These are phyloP conservation scores for Rhyacophila evoluta DNA, from an alignment of 2,888 invertebrate genomes.

Conservation along the genomic window DNA sequence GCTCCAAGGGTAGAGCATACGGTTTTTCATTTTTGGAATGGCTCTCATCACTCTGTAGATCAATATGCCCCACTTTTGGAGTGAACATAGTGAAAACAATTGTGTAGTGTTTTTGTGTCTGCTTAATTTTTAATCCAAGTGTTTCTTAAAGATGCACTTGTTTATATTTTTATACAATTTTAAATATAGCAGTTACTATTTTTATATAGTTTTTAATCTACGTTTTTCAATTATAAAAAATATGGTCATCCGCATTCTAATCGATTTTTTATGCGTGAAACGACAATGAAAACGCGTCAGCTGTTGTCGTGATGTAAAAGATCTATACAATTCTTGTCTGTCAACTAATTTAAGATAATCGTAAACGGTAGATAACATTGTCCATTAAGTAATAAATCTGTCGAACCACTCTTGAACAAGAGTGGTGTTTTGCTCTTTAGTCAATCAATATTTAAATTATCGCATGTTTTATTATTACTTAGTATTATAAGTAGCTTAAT, in stretches of 20 bases:
- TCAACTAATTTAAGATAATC: not conserved
- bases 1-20: no score
- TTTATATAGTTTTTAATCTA: not conserved
- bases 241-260: not conserved
- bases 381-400: not conserved
- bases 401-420: not conserved
- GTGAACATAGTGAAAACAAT: no score
- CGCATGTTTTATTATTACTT: not conserved
- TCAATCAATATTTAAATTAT: not conserved
- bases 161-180: no score
- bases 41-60: no score
- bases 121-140: no score
- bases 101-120: no score
- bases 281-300: not conserved
- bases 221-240: not conserved
- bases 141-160: no score
- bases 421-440: not conserved
- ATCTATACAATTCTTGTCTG: not conserved
- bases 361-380: not conserved
- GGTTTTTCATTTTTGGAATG: no score
- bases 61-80: no score
- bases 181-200: no score
- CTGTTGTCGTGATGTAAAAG: not conserved
- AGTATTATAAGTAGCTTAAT: not conserved
- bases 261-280: not conserved